phyloP scores from a whole-genome alignment of 2,797 vertebrate species.

The Fistularia tabacaria region DNA sequence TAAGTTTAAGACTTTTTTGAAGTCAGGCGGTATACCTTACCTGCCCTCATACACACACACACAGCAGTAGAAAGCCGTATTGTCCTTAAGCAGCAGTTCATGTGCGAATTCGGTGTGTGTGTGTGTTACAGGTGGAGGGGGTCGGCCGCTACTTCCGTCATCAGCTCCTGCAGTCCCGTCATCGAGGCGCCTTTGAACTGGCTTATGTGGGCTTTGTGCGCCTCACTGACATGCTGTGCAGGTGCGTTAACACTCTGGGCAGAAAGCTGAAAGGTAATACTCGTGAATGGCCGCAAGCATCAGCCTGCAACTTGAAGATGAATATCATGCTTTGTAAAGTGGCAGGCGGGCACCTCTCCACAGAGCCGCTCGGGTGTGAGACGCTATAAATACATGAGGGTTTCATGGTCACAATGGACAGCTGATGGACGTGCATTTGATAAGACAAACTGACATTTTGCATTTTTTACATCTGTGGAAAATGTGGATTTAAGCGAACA shows the following conservation, averaged over 20 bases:
- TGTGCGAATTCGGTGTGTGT: neutral
- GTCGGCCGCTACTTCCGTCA: conserved; percentile 93
- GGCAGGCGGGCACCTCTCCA: conserved; percentile 1
- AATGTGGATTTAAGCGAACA: too few relatives aligned
- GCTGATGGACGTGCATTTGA: too few relatives aligned
- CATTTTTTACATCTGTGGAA: too few relatives aligned
- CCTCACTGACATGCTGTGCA: conserved; percentile 89
- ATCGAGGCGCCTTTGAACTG: conserved; percentile 95
- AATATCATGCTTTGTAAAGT: conserved; percentile 34
- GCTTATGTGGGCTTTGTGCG: conserved; percentile 94
- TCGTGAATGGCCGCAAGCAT: conserved; percentile 21
- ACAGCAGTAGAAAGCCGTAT: too few relatives aligned
- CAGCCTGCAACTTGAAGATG: conserved; percentile 13
- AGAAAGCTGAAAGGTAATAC: conserved; percentile 42
- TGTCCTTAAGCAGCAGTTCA: too few relatives aligned
- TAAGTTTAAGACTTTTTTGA: too few relatives aligned
- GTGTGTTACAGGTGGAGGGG: conserved; percentile 81
- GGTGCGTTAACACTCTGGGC: conserved; percentile 68
- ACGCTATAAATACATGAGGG: too few relatives aligned
- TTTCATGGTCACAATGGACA: too few relatives aligned
- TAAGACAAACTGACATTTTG: too few relatives aligned
- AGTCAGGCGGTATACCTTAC: too few relatives aligned
- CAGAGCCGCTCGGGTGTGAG: conserved; percentile 12
- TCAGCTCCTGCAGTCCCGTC: conserved; percentile 93
- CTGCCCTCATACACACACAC: conserved; percentile 7